Conservation (phyloP, 1,140 invertebrate genomes). For the Anadara kagoshimensis region DNA sequence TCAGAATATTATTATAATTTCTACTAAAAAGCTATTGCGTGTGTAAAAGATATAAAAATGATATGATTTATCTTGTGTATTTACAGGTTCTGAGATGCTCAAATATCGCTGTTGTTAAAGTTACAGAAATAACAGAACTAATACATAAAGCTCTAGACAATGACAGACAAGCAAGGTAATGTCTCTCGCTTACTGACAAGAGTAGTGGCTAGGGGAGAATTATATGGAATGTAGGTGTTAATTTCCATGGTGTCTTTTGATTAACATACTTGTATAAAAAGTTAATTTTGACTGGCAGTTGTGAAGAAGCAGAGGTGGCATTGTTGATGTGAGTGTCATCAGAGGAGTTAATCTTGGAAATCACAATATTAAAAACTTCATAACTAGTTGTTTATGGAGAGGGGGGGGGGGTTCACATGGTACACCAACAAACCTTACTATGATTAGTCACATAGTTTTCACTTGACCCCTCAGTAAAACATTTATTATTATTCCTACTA, state of each 20-base stretch:
- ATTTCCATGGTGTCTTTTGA: background rate
- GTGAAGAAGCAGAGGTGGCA: background rate
- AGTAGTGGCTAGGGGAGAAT: background rate
- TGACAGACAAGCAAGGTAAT: constrained; percentile 77
- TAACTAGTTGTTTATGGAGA: too few species aligned
- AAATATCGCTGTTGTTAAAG: constrained; percentile 82
- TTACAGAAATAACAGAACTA: constrained; percentile 82
- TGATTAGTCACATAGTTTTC: too few species aligned
- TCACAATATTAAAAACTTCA: too few species aligned
- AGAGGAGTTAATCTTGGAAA: background rate
- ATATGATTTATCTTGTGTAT: constrained; percentile 11
- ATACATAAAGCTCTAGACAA: constrained; percentile 83
- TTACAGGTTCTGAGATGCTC: constrained; percentile 82
- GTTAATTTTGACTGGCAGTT: background rate
- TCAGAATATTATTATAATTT: too few species aligned
- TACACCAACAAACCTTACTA: too few species aligned
- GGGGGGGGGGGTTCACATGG: too few species aligned
- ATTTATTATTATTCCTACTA: too few species aligned
- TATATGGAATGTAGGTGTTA: background rate
- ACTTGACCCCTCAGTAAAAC: too few species aligned
- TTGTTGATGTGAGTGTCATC: background rate
- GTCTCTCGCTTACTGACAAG: background rate
- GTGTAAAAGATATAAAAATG: too few species aligned
- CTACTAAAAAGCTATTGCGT: too few species aligned
- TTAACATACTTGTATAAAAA: background rate